phyloP scores from a whole-genome alignment of 1,140 invertebrate genomes.

The Hycleus phaleratus region DNA sequence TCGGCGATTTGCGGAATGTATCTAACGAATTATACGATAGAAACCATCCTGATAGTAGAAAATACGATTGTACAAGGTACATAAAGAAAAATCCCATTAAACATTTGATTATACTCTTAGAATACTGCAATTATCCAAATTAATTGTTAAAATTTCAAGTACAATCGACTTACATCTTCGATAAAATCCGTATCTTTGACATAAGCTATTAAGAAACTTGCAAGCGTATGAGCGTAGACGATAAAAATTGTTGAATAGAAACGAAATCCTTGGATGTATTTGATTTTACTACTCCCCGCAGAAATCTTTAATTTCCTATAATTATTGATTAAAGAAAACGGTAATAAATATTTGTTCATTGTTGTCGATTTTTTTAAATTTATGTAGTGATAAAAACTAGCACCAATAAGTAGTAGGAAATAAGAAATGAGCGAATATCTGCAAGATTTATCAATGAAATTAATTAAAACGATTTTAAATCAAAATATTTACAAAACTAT shows the following conservation, averaged over 20 bases:
- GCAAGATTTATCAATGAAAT: too few relatives aligned
- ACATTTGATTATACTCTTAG: background rate
- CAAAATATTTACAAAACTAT: too few relatives aligned
- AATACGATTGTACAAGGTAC: slow-evolving; percentile 22
- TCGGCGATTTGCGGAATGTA: slow-evolving; percentile 12
- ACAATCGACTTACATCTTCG: slow-evolving; percentile 14
- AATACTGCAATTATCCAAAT: background rate
- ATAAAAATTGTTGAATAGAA: slow-evolving; percentile 14
- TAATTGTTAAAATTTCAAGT: background rate
- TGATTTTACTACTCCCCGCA: slow-evolving; percentile 1
- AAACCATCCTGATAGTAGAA: slow-evolving; percentile 21
- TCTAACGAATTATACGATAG: slow-evolving; percentile 22
- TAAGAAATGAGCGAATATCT: too few relatives aligned
- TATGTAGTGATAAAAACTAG: too few relatives aligned
- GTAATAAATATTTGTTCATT: too few relatives aligned
- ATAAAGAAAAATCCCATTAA: background rate
- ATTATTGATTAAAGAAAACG: too few relatives aligned
- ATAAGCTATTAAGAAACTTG: slow-evolving; percentile 4
- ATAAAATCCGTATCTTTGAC: slow-evolving; percentile 8
- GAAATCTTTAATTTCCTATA: too few relatives aligned
- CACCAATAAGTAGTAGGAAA: too few relatives aligned
- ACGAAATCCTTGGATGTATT: slow-evolving; percentile 15
- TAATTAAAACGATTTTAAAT: too few relatives aligned
- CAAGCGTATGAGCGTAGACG: slow-evolving; percentile 8
- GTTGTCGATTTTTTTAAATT: too few relatives aligned